Evolutionary conservation across 2,113 vertebrate species (phyloP).

Genomic region (Phaetusa simplex): DNA sequence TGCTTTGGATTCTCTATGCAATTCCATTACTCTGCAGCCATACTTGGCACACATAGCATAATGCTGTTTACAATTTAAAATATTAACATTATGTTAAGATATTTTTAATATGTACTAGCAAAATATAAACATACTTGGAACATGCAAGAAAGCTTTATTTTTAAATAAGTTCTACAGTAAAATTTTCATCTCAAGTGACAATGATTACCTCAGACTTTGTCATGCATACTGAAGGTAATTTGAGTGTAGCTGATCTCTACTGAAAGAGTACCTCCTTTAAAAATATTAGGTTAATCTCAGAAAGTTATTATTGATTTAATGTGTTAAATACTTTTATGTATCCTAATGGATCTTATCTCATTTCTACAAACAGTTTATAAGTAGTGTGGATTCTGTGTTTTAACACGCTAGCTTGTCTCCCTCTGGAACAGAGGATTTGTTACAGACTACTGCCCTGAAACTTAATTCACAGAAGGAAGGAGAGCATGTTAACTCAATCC

Average conservation of each 20-base stretch:
- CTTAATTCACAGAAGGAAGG: background rate
- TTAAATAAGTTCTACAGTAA: background rate
- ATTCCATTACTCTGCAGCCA: background rate
- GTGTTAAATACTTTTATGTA: background rate
- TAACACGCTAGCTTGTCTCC: background rate
- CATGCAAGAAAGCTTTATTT: background rate
- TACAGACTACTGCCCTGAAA: constrained; percentile 20
- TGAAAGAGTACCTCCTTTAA: background rate
- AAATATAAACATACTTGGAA: background rate
- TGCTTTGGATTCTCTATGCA: background rate
- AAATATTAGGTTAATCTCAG: background rate
- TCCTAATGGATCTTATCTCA: background rate
- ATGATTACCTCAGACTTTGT: background rate
- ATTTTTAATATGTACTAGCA: background rate
- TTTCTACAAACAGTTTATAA: constrained; percentile 23
- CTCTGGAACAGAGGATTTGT: background rate
- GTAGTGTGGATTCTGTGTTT: background rate
- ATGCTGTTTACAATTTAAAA: background rate
- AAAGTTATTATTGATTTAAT: background rate
- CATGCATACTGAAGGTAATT: background rate
- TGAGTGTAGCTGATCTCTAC: background rate
- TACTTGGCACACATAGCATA: background rate
- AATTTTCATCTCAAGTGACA: background rate
- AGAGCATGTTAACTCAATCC: background rate
- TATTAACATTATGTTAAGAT: background rate